These are phyloP conservation scores for Struthidea cinerea DNA, from an alignment of 2,113 vertebrate species.

Conservation along the genomic window DNA sequence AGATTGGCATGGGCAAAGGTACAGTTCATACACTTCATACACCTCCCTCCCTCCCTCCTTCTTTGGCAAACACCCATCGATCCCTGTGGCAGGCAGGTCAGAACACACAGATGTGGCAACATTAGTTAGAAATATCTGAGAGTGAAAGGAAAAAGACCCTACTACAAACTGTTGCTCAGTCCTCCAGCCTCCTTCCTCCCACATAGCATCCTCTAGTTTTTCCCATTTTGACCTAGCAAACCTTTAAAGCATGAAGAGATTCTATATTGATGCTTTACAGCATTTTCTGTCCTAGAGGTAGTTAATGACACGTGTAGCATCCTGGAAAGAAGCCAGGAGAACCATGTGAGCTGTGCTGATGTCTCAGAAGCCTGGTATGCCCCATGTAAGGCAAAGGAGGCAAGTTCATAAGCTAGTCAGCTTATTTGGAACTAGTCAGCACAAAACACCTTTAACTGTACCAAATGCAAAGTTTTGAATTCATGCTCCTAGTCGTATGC, in stretches of 20 bases:
- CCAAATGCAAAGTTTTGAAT: neutral
- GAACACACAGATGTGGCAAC: neutral
- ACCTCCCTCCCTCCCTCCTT: neutral
- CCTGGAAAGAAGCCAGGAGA: neutral
- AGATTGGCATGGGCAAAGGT: neutral
- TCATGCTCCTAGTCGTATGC: neutral
- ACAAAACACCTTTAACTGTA: neutral
- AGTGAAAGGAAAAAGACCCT: neutral
- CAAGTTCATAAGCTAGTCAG: neutral
- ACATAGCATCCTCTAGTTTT: neutral
- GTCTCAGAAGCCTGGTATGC: neutral
- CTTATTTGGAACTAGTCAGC: neutral
- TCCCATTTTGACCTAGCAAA: neutral
- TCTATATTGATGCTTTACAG: neutral
- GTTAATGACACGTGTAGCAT: neutral
- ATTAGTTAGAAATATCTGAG: neutral
- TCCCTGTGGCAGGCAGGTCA: neutral
- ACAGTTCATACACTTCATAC: neutral
- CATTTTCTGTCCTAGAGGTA: neutral
- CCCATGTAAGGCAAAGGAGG: neutral
- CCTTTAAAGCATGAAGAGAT: neutral
- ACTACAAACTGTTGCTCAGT: neutral
- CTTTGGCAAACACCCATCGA: neutral
- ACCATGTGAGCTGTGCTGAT: neutral
- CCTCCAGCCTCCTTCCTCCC: neutral